A percentile compares a stretch with the other conserved stretches of the same genome.
Conservation (phyloP, 2,888 invertebrate species). For the Troides oblongomaculatus region DNA sequence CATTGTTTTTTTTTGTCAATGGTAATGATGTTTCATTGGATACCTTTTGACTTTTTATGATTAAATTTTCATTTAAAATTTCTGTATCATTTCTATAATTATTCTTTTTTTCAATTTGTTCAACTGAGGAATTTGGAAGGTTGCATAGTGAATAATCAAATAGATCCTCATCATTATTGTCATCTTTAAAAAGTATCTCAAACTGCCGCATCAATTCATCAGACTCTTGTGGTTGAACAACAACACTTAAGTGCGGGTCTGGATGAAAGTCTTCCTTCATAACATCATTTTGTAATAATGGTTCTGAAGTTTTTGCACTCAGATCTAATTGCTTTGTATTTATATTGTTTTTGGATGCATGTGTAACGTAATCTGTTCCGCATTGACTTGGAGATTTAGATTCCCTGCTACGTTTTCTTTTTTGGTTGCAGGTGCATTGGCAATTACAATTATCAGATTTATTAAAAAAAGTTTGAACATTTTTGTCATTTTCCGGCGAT, state of each 20-base stretch:
- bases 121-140: slow-evolving; percentile 40
- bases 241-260: slow-evolving; percentile 32
- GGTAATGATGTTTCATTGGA: slow-evolving; percentile 62
- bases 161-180: slow-evolving; percentile 66
- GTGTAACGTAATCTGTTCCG: slow-evolving; percentile 16
- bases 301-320: slow-evolving; percentile 23
- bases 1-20: slow-evolving; percentile 42
- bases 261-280: slow-evolving; percentile 2
- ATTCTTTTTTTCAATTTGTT: slow-evolving; percentile 34
- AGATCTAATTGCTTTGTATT: slow-evolving; percentile 18
- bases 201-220: slow-evolving; percentile 66
- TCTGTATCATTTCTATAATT: slow-evolving; percentile 38
- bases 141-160: slow-evolving; percentile 60
- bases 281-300: slow-evolving; percentile 30
- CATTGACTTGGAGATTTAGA: slow-evolving; percentile 36
- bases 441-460: slow-evolving; percentile 49
- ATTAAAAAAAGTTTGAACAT: slow-evolving; percentile 48
- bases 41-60: slow-evolving; percentile 42
- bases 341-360: slow-evolving; percentile 18
- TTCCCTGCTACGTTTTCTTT: slow-evolving; percentile 48
- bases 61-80: slow-evolving; percentile 44
- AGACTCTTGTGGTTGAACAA: slow-evolving; percentile 52
- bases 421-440: slow-evolving; percentile 53
- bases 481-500: slow-evolving; percentile 59
- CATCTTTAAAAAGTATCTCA: slow-evolving; percentile 68